These are phyloP conservation scores for Darevskia mixta DNA, from an alignment of 2,797 vertebrate species.

Conservation along the genomic window DNA sequence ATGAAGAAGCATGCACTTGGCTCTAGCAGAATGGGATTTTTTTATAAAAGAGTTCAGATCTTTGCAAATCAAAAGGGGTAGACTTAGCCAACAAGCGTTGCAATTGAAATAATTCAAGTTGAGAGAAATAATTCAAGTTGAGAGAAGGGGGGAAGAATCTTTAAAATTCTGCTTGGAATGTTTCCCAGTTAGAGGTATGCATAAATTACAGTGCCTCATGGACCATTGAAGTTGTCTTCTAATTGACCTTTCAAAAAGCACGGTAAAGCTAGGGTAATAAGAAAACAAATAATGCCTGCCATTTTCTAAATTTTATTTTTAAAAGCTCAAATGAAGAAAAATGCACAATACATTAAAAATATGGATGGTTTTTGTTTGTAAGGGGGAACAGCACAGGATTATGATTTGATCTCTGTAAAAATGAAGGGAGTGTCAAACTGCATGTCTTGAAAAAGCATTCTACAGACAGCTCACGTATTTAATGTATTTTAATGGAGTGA, in stretches of 20 bases:
- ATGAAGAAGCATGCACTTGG: not conserved
- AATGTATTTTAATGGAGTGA: not conserved
- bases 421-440: not conserved
- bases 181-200: slow-evolving; percentile 12
- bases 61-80: slow-evolving; percentile 41
- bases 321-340: slow-evolving; percentile 48
- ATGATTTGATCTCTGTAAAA: slow-evolving; percentile 1
- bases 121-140: slow-evolving; percentile 19
- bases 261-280: slow-evolving; percentile 16
- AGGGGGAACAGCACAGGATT: not conserved
- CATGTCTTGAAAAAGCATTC: not conserved
- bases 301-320: slow-evolving; percentile 3
- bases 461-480: not conserved
- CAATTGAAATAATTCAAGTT: slow-evolving; percentile 19
- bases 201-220: slow-evolving; percentile 20
- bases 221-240: slow-evolving; percentile 62
- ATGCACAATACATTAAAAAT: slow-evolving; percentile 37
- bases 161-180: slow-evolving; percentile 32
- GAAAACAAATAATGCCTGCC: slow-evolving; percentile 33
- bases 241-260: slow-evolving; percentile 49
- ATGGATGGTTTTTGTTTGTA: not conserved
- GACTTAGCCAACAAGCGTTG: slow-evolving; percentile 39
- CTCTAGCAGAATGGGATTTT: not conserved
- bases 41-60: slow-evolving; percentile 19
- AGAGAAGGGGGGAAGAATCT: slow-evolving; percentile 10